Base-by-base conservation (phyloP, 2,797 vertebrate species). In the Alauda arvensis region DNA sequence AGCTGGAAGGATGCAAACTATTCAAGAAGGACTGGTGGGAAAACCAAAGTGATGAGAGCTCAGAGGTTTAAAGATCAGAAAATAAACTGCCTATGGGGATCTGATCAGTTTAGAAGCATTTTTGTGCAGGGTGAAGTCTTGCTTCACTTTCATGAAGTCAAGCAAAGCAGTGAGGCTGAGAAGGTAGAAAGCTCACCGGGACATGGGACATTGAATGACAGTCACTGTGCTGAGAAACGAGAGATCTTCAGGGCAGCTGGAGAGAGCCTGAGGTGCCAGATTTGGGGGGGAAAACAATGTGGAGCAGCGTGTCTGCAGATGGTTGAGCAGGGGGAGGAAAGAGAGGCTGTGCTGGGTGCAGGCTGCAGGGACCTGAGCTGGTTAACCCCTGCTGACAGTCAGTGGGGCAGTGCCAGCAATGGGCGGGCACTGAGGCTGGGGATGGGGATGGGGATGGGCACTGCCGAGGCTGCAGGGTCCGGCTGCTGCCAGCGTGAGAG, bases 371-470 rank as follows among this genome's bases (percentile, higher is more conserved):
- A 18, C 24, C 29, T 6, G 26, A 39, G 8, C 46, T 45, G 8
- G 46, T 17, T 29, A 45, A 28, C 37, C 42, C 59, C 39, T 34
- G 18, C 1, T 31, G 76, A 18, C 46, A 15, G 19, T 9, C 20
- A 26, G 29, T 0, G 3, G 18, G 15, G 65, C 42, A 8, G 76
- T 3, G 34, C 20, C 65, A 71, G 60, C 33, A 21, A 45, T 2
- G 18, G 53, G 42, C 0, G 2, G n/a, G 42, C 14, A 0, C n/a
- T 23, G 40, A 2, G 61, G 59, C 71, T 31, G 53, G n/a, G 20
- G 26, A 7, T 39, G 56, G 33, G 25, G 17, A n/a, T 6, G 14
- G 16, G 49, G n/a, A n/a, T n/a, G n/a, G n/a, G n/a, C n/a, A n/a
- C 26, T 29, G 62, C 13, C 9, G 9, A 53, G 46, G 81, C 42